Base-by-base conservation (phyloP, 2,888 invertebrate genomes). In the Amblyjoppa proteus region DNA sequence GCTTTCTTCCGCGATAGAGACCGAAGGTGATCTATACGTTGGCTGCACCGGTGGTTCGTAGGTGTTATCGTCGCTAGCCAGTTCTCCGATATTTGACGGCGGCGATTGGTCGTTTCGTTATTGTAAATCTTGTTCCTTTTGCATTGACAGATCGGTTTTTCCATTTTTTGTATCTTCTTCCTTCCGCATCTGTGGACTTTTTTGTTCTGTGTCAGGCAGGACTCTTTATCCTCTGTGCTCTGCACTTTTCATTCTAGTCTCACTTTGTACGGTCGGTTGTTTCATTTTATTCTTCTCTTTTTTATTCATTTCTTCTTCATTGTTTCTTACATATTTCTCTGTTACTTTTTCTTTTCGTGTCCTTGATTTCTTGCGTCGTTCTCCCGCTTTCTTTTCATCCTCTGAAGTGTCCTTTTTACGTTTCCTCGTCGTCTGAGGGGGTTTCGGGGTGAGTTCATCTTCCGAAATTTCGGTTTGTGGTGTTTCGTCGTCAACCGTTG, bases 401-500 rank as follows among this genome's bases (percentile, higher is more conserved):
- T 51, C 51, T 3, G 51, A 51, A 16, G 13, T 51, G 41, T 73
- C 20, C 25, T 25, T 25, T 73, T 38, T 38, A 38, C 38, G 31
- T 66, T 66, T 64, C 34, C 34, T 34, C 11, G 11, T 34, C 16
- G 34, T 7, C 41, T 6, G 34, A 51, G 51, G 6, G 45, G 38
- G 34, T 25, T 56, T n/a, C 28, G 20, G 5, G 7, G 11, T 73
- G 58, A 56, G 41, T 58, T 73, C 58, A 73, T 58, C 58, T n/a
- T 73, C 73, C 20, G 73, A 51, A 3, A 16, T 7, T 51, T 51
- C 51, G 9, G 51, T 73, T 41, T 58, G 25, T 58, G 56, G 58
- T 41, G 56, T 38, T 58, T 41, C 56, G 58, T 73, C 73, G 41
- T 73, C 73, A 20, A 73, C 13, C 20, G 41, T 56, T 20, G 20